These are phyloP conservation scores for Miichthys miiuy DNA, from an alignment of 2,797 vertebrate genomes.

Conservation along the genomic window DNA sequence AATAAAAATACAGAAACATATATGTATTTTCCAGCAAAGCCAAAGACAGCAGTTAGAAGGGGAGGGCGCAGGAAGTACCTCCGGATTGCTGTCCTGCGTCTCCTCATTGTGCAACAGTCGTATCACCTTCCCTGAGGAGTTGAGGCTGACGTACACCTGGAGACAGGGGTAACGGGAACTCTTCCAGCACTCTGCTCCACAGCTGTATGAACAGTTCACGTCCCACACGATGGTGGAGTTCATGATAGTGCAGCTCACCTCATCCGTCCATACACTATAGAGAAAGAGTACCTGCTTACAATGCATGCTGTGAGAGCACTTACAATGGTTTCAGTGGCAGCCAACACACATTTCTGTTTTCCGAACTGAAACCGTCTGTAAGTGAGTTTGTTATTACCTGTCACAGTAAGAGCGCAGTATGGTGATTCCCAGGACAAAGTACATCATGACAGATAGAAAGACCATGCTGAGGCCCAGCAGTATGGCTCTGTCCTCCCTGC, in stretches of 20 bases:
- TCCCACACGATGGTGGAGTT: constrained; percentile 91
- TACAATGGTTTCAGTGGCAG: neutral
- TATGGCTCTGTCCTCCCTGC: constrained; percentile 96
- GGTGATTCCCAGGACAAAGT: constrained; percentile 95
- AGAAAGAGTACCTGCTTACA: neutral
- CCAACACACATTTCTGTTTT: neutral
- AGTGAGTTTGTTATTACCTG: constrained; percentile 82
- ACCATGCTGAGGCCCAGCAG: constrained; percentile 95
- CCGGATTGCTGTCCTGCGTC: constrained; percentile 90
- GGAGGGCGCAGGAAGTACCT: constrained; percentile 81
- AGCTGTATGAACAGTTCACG: constrained; percentile 94
- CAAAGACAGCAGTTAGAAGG: neutral
- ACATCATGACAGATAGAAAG: constrained; percentile 94
- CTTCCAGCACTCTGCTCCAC: constrained; percentile 93
- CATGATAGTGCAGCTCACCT: constrained; percentile 89
- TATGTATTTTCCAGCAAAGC: neutral
- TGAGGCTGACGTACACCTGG: constrained; percentile 94
- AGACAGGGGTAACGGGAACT: constrained; percentile 94
- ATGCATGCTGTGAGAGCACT: neutral
- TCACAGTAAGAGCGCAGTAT: constrained; percentile 93
- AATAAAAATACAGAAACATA: neutral
- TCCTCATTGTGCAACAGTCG: constrained; percentile 93
- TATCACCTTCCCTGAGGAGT: constrained; percentile 88
- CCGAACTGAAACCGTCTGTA: too few relatives aligned
- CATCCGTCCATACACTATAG: constrained; percentile 92